These are phyloP conservation scores for Echeneis naucrates DNA, from an alignment of 2,797 vertebrate genomes.

Conservation along the genomic window DNA sequence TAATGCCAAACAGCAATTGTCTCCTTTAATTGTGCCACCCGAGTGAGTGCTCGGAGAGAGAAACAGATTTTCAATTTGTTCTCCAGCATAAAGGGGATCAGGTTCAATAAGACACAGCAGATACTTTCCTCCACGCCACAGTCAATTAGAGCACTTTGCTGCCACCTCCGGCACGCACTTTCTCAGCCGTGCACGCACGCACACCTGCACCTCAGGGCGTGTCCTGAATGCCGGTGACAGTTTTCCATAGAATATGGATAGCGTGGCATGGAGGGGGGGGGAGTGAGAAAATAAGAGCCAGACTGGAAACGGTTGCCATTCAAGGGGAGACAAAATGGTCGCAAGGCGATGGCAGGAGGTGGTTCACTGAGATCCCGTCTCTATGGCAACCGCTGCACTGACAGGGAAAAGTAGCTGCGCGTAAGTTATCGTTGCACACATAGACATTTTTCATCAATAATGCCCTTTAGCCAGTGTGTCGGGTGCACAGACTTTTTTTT, in stretches of 20 bases:
- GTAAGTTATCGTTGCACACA: slow-evolving; percentile 37
- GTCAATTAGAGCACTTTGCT: slow-evolving; percentile 63
- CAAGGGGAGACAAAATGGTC: slow-evolving; percentile 30
- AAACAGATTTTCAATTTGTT: slow-evolving; percentile 85
- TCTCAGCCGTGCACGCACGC: not conserved
- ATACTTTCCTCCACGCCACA: slow-evolving; percentile 55
- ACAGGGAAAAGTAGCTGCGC: slow-evolving; percentile 38
- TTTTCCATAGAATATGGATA: not conserved
- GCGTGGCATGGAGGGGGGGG: not conserved
- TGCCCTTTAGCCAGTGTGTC: slow-evolving; percentile 40
- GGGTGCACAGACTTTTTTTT: slow-evolving; percentile 16
- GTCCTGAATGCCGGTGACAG: not conserved
- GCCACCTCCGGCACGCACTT: slow-evolving; percentile 28
- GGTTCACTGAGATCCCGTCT: slow-evolving; percentile 53
- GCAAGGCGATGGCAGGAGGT: slow-evolving; percentile 33
- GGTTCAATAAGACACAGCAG: slow-evolving; percentile 80
- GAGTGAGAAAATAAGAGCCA: not conserved
- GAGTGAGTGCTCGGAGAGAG: slow-evolving; percentile 68
- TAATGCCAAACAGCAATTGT: slow-evolving; percentile 80
- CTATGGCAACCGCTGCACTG: slow-evolving; percentile 62
- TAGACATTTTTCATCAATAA: slow-evolving; percentile 52
- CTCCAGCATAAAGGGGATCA: slow-evolving; percentile 77
- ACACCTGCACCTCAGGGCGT: slow-evolving; percentile 20
- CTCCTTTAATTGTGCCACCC: slow-evolving; percentile 80
- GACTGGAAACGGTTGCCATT: slow-evolving; percentile 14